Percentiles rank a stretch among this genome's conserved stretches.
Conservation (phyloP, 1,140 invertebrate species). For the Brachionus calyciflorus region DNA sequence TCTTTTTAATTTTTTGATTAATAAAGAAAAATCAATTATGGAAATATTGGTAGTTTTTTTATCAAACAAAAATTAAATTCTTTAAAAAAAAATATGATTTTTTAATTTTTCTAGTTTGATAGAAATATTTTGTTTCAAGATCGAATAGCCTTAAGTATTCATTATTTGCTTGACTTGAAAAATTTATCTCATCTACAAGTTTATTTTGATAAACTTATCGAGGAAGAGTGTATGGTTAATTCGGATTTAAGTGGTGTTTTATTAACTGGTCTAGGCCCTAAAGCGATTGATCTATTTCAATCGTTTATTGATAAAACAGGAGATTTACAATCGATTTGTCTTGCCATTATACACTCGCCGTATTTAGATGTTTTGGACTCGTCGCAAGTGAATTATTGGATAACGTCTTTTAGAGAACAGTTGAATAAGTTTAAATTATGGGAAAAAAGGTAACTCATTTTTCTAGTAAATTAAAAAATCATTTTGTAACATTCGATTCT, state of each 20-base stretch:
- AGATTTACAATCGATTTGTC: conserved; percentile 84
- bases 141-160: neutral
- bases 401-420: conserved; percentile 71
- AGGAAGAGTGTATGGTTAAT: conserved; percentile 68
- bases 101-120: neutral
- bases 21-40: conserved; percentile 74
- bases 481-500: too few species aligned
- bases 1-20: conserved; percentile 84
- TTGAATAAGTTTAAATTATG: conserved; percentile 77
- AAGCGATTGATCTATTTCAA: conserved; percentile 73
- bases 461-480: conserved; percentile 54
- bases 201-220: conserved; percentile 67
- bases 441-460: conserved; percentile 65
- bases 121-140: conserved; percentile 6
- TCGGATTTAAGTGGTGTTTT: conserved; percentile 81
- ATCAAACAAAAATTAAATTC: neutral
- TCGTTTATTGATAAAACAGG: conserved; percentile 82
- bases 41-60: conserved; percentile 74
- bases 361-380: conserved; percentile 66
- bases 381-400: conserved; percentile 69
- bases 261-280: conserved; percentile 68
- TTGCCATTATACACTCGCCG: conserved; percentile 71
- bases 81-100: neutral
- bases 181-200: conserved; percentile 29
- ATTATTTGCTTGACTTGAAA: conserved; percentile 35